phyloP scores from a whole-genome alignment of 2,113 vertebrate genomes.

The Neofelis nebulosa region DNA sequence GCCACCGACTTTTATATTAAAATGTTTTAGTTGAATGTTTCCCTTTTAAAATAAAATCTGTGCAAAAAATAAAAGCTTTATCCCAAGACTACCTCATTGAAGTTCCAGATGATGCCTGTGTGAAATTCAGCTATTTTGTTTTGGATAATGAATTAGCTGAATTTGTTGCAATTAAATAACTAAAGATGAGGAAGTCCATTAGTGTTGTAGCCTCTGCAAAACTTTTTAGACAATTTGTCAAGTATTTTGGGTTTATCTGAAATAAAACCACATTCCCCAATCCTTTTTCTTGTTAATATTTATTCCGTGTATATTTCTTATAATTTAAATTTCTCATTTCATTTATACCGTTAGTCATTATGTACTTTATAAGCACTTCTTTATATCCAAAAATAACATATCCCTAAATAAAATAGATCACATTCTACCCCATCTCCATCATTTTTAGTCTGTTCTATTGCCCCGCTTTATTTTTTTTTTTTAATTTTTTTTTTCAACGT shows the following conservation, averaged over 20 bases:
- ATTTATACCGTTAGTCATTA: neutral
- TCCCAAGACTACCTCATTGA: neutral
- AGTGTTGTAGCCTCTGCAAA: neutral
- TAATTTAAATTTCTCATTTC: neutral
- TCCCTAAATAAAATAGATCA: neutral
- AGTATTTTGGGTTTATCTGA: neutral
- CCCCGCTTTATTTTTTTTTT: too few relatives aligned
- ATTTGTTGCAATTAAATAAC: neutral
- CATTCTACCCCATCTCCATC: neutral
- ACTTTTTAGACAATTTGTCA: neutral
- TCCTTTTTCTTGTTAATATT: neutral
- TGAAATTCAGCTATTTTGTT: neutral
- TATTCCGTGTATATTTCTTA: neutral
- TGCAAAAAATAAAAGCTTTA: neutral
- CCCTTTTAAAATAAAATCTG: conserved; percentile 2
- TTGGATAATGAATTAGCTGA: neutral
- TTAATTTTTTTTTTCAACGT: too few relatives aligned
- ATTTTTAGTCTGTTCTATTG: neutral
- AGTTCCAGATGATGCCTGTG: neutral
- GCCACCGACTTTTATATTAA: neutral
- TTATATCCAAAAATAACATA: neutral
- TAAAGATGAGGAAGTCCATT: neutral
- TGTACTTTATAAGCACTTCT: neutral
- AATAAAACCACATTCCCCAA: neutral
- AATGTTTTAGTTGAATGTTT: neutral